These are phyloP conservation scores for Phengaris alcon DNA, from an alignment of 2,888 invertebrate genomes.

Conservation along the genomic window DNA sequence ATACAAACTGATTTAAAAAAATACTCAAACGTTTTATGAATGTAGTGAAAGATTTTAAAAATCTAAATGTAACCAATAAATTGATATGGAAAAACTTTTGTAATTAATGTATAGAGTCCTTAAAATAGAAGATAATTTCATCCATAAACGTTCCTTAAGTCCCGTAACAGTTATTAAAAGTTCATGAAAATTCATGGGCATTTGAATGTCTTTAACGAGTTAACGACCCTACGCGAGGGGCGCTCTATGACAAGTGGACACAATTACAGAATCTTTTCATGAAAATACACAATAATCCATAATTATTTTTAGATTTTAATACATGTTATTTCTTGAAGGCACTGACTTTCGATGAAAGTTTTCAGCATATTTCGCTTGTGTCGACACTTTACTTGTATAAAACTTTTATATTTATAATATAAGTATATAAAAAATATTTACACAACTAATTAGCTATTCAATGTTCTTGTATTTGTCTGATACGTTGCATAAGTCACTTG, in stretches of 20 bases:
- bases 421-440: no score
- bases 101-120: background rate
- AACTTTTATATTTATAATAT: no score
- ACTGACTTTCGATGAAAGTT: background rate
- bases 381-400: no score
- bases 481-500: no score
- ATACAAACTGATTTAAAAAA: no score
- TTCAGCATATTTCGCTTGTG: background rate
- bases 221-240: background rate
- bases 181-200: conserved; percentile 7
- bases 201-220: conserved; percentile 4
- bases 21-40: no score
- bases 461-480: no score
- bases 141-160: background rate
- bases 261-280: background rate
- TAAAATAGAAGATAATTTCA: background rate
- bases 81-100: no score
- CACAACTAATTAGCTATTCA: no score
- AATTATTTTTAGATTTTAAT: no score
- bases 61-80: no score
- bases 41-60: no score
- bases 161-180: background rate
- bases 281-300: background rate
- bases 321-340: background rate
- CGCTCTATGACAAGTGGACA: background rate